A percentile compares a stretch with the other conserved stretches of the same genome.
Conservation (phyloP, 2,888 invertebrate species). For the Tryphoninae sp. region DNA sequence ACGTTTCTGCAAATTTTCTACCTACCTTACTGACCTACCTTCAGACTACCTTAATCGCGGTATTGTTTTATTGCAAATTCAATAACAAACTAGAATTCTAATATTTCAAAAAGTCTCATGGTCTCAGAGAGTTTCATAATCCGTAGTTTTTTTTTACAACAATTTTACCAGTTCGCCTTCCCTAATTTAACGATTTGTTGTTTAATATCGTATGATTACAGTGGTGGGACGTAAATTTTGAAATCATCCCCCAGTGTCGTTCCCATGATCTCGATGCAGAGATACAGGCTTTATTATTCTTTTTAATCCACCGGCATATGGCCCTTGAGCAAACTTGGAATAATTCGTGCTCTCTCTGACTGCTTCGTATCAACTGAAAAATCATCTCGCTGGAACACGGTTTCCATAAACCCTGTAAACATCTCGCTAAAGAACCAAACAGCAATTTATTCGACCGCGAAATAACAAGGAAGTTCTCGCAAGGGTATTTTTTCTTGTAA, state of each 20-base stretch:
- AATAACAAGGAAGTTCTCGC: slow-evolving; percentile 76
- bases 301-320: slow-evolving; percentile 43
- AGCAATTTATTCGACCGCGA: slow-evolving; percentile 73
- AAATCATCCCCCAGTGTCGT: not conserved
- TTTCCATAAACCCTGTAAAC: slow-evolving; percentile 70
- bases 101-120: not conserved
- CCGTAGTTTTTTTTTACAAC: too few relatives aligned
- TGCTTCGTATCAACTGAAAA: slow-evolving; percentile 1
- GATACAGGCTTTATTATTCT: slow-evolving; percentile 49
- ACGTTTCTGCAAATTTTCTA: too few relatives aligned
- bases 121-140: too few relatives aligned
- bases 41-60: not conserved
- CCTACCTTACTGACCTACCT: too few relatives aligned
- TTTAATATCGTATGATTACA: not conserved
- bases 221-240: not conserved
- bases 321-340: not conserved
- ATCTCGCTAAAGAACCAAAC: slow-evolving; percentile 75
- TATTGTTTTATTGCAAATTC: not conserved
- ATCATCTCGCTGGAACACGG: slow-evolving; percentile 12
- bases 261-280: slow-evolving; percentile 29
- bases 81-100: not conserved
- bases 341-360: not conserved
- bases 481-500: slow-evolving; percentile 1
- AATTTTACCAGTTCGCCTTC: too few relatives aligned
- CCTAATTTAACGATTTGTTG: too few relatives aligned